phyloP scores from a whole-genome alignment of 2,113 vertebrate genomes.

The Aptenodytes forsteri region DNA sequence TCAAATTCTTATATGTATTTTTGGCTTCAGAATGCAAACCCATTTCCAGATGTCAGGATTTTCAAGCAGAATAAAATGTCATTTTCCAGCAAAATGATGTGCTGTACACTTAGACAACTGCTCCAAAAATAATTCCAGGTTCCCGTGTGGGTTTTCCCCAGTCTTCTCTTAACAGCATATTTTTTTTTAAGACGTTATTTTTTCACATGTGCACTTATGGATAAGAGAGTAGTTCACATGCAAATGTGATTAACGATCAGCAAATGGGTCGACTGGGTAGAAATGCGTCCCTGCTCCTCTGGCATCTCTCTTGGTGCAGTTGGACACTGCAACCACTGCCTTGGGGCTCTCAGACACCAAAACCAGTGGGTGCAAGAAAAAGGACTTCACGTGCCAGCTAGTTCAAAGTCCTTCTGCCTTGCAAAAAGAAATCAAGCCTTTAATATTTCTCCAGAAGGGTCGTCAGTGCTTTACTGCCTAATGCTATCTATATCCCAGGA shows the following conservation, averaged over 20 bases:
- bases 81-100: background rate
- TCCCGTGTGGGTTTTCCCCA: background rate
- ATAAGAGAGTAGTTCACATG: background rate
- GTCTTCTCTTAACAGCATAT: background rate
- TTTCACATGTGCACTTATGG: rapidly evolving
- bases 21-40: background rate
- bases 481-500: background rate
- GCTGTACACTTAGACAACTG: background rate
- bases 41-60: background rate
- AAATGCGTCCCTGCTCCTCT: rapidly evolving
- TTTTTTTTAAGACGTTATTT: background rate
- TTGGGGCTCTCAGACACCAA: background rate
- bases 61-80: background rate
- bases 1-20: background rate
- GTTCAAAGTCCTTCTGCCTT: background rate
- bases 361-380: background rate
- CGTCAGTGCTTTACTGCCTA: background rate
- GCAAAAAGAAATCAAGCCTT: background rate
- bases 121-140: background rate
- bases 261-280: background rate
- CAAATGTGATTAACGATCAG: background rate
- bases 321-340: background rate
- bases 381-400: background rate
- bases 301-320: background rate
- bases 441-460: background rate